Percentiles rank a stretch among this genome's conserved stretches.
Evolutionary conservation across 2,113 vertebrate genomes (phyloP).

Genomic region (Bubalus kerabau): DNA sequence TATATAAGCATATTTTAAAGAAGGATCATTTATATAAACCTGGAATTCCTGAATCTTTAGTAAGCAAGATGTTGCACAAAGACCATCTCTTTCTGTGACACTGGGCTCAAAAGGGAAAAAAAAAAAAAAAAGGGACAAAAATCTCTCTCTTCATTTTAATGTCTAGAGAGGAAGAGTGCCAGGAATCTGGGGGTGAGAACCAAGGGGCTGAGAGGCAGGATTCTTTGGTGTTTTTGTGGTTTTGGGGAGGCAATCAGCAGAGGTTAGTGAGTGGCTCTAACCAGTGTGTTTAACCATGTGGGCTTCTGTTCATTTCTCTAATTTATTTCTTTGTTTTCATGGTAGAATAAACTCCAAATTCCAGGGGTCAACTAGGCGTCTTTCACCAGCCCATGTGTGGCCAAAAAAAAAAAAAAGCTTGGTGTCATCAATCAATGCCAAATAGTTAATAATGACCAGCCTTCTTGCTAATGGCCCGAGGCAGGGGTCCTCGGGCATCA

Average conservation of each 20-base stretch:
- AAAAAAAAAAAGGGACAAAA: not conserved
- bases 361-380: slow-evolving; percentile 73
- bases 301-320: slow-evolving; percentile 74
- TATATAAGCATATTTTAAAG: not conserved
- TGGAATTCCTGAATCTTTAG: not conserved
- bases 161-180: not conserved
- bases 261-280: not conserved
- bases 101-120: not conserved
- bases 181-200: not conserved
- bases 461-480: slow-evolving; percentile 69
- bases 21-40: not conserved
- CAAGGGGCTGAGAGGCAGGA: not conserved
- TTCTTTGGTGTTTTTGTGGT: not conserved
- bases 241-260: not conserved
- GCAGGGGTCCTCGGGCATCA: not conserved
- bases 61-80: not conserved
- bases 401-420: slow-evolving; percentile 5
- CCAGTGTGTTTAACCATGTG: not conserved
- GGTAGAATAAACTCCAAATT: slow-evolving; percentile 80
- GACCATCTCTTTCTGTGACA: not conserved
- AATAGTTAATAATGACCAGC: slow-evolving; percentile 70
- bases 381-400: slow-evolving; percentile 55
- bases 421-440: slow-evolving; percentile 80
- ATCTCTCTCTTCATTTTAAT: not conserved
- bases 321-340: slow-evolving; percentile 78